A percentile compares a stretch with the other conserved stretches of the same genome.
phyloP scores from a whole-genome alignment of 2,113 vertebrate species.

The Nycticebus coucang region DNA sequence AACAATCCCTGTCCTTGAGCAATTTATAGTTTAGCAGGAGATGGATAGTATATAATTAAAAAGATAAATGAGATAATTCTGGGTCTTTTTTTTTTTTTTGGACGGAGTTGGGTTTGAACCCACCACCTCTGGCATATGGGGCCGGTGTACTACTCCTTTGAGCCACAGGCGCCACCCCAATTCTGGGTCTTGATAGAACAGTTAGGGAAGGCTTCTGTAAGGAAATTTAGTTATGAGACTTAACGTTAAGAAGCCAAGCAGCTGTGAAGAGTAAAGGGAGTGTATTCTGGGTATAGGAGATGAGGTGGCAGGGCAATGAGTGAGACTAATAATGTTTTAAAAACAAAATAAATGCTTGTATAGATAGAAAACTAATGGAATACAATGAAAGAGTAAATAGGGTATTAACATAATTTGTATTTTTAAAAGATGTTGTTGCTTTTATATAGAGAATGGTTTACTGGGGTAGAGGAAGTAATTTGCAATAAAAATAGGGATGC shows the following conservation, averaged over 20 bases:
- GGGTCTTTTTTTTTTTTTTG: background rate
- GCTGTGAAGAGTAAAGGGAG: background rate
- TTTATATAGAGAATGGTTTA: background rate
- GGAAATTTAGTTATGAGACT: background rate
- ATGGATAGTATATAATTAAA: background rate
- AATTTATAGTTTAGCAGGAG: background rate
- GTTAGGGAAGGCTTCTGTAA: background rate
- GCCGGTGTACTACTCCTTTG: too few species aligned
- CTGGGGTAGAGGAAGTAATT: background rate
- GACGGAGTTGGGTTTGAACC: too few species aligned
- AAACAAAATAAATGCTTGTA: background rate
- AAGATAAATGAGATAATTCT: background rate
- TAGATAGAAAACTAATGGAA: background rate
- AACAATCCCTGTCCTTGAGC: background rate
- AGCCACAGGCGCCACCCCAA: background rate
- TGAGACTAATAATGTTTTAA: background rate
- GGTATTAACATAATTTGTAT: background rate
- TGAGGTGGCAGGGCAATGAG: background rate
- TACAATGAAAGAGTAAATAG: background rate
- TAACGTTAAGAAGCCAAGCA: background rate
- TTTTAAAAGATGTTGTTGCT: background rate
- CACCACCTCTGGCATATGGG: too few species aligned
- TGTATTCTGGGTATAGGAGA: background rate
- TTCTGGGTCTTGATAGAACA: background rate
- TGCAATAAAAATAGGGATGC: background rate